Base-by-base conservation (phyloP, 2,797 vertebrate genomes). In the Rhabdomys pumilio region DNA sequence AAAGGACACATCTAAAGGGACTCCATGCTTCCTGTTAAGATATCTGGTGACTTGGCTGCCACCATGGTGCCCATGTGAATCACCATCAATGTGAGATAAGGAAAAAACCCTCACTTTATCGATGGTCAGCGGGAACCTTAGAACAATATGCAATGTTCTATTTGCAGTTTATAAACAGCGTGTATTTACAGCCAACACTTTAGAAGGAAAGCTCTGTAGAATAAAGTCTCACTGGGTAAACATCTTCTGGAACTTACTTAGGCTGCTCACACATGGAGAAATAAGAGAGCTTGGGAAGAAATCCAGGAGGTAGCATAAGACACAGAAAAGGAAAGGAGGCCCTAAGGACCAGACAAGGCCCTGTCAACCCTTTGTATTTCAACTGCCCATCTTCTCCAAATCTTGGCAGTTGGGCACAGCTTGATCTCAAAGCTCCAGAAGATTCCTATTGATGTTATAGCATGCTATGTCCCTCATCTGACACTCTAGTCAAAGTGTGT, bases 171-270 rank as follows among this genome's bases (percentile, higher is more conserved):
- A 72, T 20, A 38, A 38, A 72, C 7, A 69, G 15, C 22, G 15
- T 84, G 89, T 91, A 77, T 94, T 95, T 94, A n/a, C 29, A 59
- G 80, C 76, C 61, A 91, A 85, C 13, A 38, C 80, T 84, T 69
- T 72, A 72, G 50, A 65, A 44, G 53, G 50, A 72, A 88, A 91
- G 44, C 31, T 29, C 10, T 91, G 83, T 41, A 44, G 81, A 53
- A 85, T 85, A 80, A 65, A 94, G 41, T 38, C 4, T 76, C 57
- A 38, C 3, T 67, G 47, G 38, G 53, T 12, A 90, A 44, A 50
- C 53, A 13, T 81, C 26, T 55, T 91, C 31, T 72, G 87, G 47
- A 73, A 4, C 11, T 94, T 84, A 24, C 20, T n/a, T 82, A 63
- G 77, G 55, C 79, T 85, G 55, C 20, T 59, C 61, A 75, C 61